phyloP scores from a whole-genome alignment of 2,888 invertebrate genomes.

The Thelaira solivaga region DNA sequence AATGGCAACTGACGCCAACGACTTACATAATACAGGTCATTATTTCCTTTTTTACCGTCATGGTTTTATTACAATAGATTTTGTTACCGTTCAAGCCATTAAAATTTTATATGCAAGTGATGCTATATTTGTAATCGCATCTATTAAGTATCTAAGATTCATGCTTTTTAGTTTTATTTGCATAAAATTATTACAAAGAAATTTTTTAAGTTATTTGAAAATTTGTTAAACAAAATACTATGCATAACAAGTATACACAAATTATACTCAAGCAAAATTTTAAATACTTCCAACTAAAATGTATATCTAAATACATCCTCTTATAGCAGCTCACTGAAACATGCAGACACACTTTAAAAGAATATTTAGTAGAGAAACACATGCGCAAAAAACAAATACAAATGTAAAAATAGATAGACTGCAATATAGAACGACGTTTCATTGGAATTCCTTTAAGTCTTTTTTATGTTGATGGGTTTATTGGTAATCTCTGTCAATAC shows the following conservation, averaged over 20 bases:
- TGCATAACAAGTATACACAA: constrained; percentile 45
- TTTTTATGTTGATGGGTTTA: constrained; percentile 61
- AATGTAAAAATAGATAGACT: neutral
- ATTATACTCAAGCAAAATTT: constrained; percentile 14
- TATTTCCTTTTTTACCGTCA: no score
- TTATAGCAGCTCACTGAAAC: neutral
- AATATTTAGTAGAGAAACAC: no score
- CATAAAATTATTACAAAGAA: constrained; percentile 6
- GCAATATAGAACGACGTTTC: constrained; percentile 7
- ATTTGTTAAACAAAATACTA: constrained; percentile 52
- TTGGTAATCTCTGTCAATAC: constrained; percentile 62
- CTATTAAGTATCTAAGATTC: neutral
- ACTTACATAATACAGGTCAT: no score
- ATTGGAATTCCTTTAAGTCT: constrained; percentile 42
- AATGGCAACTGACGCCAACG: no score
- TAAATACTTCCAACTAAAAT: neutral
- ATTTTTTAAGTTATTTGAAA: constrained; percentile 51
- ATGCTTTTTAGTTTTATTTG: neutral
- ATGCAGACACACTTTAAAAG: no score
- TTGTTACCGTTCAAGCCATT: no score
- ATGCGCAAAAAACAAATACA: no score
- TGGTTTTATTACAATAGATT: no score
- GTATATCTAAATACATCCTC: neutral
- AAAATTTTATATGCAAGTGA: no score
- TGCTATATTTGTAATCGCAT: neutral